phyloP scores from a whole-genome alignment of 1,140 invertebrate genomes.

The Brachionus koreanus region DNA sequence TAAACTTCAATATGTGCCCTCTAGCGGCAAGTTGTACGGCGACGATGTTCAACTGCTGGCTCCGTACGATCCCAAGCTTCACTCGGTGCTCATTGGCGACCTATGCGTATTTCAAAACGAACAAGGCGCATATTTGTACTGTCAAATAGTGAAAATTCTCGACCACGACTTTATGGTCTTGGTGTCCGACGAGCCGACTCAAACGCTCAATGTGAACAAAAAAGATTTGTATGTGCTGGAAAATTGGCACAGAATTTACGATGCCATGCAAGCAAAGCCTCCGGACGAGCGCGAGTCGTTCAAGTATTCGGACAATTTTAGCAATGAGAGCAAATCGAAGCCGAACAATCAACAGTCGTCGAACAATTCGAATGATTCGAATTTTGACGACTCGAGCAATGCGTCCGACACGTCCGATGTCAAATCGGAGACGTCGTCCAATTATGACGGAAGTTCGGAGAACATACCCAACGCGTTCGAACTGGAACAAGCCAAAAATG shows the following conservation, averaged over 20 bases:
- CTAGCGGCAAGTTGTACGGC: constrained; percentile 34
- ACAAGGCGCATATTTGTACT: constrained; percentile 26
- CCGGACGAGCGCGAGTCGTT: constrained; percentile 29
- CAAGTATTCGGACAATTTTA: not conserved
- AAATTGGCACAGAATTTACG: constrained; percentile 44
- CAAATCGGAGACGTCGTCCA: not conserved
- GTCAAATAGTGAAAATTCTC: not conserved
- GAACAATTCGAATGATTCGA: not conserved
- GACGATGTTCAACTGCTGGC: constrained; percentile 32
- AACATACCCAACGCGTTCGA: constrained; percentile 1
- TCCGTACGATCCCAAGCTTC: not conserved
- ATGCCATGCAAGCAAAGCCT: constrained; percentile 29
- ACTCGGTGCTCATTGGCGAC: constrained; percentile 24
- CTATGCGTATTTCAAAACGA: constrained; percentile 33
- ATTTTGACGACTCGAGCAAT: not conserved
- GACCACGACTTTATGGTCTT: not conserved
- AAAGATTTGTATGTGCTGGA: constrained; percentile 39
- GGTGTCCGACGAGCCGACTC: not conserved
- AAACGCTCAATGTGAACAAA: not conserved
- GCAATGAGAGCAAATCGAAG: not conserved
- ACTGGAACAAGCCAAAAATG: constrained; percentile 38
- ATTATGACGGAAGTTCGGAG: not conserved
- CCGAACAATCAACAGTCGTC: not conserved
- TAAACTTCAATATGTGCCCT: constrained; percentile 42
- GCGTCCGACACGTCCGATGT: not conserved